Base-by-base conservation (phyloP, 2,113 vertebrate genomes). In the Scolopax mira region DNA sequence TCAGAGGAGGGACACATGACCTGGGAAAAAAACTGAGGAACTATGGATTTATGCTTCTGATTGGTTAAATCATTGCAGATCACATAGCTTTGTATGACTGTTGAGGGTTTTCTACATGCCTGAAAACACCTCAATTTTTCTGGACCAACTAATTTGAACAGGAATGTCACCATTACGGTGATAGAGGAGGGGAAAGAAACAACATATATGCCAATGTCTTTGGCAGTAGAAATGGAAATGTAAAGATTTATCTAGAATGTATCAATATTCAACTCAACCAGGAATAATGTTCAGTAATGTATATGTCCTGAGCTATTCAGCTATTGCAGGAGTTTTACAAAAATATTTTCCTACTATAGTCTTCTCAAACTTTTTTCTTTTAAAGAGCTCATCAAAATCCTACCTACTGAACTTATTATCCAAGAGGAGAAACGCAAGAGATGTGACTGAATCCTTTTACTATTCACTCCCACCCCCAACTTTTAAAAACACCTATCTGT, bases 381-480 rank as follows among this genome's bases (percentile, higher is more conserved):
- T 14, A 17, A 39, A 64, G 66, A 79, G 12, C 33, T 70, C 19
- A 64, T n/a, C 22, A 37, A 62, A 73, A 57, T 31, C 46, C 69
- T 81, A 18, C 48, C 52, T 85, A 30, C 33, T 48, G 21, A 24
- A 57, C 46, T 41, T 37, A 77, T 27, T 30, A 57, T 4, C 46
- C 11, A 49, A 16, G 14, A 39, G 12, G 9, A 5, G 12, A 83
- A 79, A 62, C 3, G 3, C 31, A 41, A n/a, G 25, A 57, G 24
- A 41, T 3, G 9, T 10, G 12, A 48, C 12, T 33, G 33, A 77
- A 67, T 35, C 44, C 5, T 31, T 54, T 35, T 15, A 10, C 6
- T 28, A 3, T 6, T 24, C 39, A 11, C 17, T 8, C 2, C 30
- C 7, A 0, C 1, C 0, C 2, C 5, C 25, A 64, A 9, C n/a